These are phyloP conservation scores for Eupsittula cactorum DNA, from an alignment of 2,113 vertebrate genomes.

Conservation along the genomic window DNA sequence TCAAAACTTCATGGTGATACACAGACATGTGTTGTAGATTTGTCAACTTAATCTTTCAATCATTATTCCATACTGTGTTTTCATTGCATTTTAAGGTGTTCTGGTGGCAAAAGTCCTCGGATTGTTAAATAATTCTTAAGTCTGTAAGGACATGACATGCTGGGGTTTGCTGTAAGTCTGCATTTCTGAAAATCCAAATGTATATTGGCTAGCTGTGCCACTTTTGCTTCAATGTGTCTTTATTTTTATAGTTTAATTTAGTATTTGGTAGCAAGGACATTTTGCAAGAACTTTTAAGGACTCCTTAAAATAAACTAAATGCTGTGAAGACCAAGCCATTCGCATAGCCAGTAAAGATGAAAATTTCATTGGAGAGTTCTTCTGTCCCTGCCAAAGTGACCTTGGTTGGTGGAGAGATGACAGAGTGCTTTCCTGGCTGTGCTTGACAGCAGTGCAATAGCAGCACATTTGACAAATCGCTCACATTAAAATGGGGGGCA, in stretches of 20 bases:
- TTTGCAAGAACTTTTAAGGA: neutral
- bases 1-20: neutral
- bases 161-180: neutral
- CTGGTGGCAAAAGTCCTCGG: neutral
- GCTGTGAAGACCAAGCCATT: constrained; percentile 58
- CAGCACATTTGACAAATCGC: constrained; percentile 83
- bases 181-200: neutral
- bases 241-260: neutral
- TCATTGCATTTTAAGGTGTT: neutral
- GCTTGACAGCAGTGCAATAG: constrained; percentile 81
- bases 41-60: neutral
- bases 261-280: neutral
- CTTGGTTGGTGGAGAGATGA: constrained; percentile 85
- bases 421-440: constrained; percentile 74
- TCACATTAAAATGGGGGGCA: constrained; percentile 84
- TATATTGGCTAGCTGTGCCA: neutral
- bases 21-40: neutral
- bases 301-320: constrained; percentile 29
- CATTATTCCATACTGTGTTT: neutral
- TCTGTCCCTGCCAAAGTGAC: constrained; percentile 83
- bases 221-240: neutral
- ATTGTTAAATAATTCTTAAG: neutral
- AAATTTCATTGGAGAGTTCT: constrained; percentile 68
- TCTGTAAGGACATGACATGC: neutral
- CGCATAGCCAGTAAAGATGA: constrained; percentile 52